phyloP scores from a whole-genome alignment of 1,140 invertebrate species.

The Cyclargus thomasi region DNA sequence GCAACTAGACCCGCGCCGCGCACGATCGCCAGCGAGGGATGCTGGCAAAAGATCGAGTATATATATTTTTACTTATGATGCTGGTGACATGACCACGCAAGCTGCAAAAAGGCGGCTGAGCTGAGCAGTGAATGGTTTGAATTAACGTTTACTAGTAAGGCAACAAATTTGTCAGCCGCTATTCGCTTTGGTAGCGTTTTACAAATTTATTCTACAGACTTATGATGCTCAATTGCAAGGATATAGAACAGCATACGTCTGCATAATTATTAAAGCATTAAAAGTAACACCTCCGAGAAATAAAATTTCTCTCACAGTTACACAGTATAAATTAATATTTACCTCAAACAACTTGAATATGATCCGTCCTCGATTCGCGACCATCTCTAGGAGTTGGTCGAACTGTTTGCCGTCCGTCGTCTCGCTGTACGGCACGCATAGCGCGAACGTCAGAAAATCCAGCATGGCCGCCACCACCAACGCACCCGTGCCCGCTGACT shows the following conservation, averaged over 20 bases:
- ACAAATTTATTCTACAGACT: too few species aligned
- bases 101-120: too few species aligned
- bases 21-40: conserved; percentile 97
- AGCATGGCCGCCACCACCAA: conserved; percentile 94
- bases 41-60: conserved; percentile 53
- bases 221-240: too few species aligned
- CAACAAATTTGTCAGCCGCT: too few species aligned
- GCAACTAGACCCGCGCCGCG: conserved; percentile 98
- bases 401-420: conserved; percentile 99
- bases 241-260: too few species aligned
- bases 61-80: background rate
- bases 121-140: too few species aligned
- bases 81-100: too few species aligned
- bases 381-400: conserved; percentile 95
- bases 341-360: conserved; percentile 96
- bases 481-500: conserved; percentile 80
- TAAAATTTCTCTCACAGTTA: too few species aligned
- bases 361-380: conserved; percentile 91
- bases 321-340: background rate
- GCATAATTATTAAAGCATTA: too few species aligned
- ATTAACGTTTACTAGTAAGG: too few species aligned
- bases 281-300: too few species aligned
- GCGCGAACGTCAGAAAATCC: conserved; percentile 98
- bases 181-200: too few species aligned
- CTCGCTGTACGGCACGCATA: conserved; percentile 99